Evolutionary conservation across 1,140 invertebrate genomes (phyloP).

Genomic region (Hycleus phaleratus): DNA sequence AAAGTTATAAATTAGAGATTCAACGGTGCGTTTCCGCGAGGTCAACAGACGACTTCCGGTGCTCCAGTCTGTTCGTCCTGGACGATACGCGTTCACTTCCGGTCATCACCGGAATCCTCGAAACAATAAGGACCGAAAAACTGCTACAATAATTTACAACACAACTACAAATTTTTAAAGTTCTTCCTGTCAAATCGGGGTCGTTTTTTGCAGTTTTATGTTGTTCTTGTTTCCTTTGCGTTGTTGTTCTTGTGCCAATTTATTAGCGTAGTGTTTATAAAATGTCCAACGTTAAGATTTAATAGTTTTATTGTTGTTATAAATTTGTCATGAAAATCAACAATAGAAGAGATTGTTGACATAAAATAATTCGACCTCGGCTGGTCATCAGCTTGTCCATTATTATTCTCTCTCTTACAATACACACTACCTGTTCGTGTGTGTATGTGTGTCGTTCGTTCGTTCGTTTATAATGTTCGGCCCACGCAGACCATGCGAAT

Average conservation of each 20-base stretch:
- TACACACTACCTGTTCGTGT: not conserved
- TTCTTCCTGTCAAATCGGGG: too few species aligned
- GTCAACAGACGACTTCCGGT: conserved; percentile 32
- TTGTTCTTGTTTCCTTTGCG: too few species aligned
- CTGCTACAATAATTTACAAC: too few species aligned
- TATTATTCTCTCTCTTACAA: not conserved
- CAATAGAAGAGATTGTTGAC: conserved; percentile 8
- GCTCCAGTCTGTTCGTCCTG: conserved; percentile 18
- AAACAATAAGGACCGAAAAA: not conserved
- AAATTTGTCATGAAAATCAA: not conserved
- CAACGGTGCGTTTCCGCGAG: conserved; percentile 29
- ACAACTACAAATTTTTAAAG: too few species aligned
- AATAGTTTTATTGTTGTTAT: not conserved
- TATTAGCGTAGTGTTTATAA: too few species aligned
- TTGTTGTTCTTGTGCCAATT: too few species aligned
- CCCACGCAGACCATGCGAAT: conserved; percentile 33
- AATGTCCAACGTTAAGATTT: too few species aligned
- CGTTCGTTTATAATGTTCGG: conserved; percentile 2
- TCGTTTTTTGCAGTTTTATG: too few species aligned
- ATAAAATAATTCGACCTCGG: conserved; percentile 13
- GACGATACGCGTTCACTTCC: conserved; percentile 26
- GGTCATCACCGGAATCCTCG: conserved; percentile 20
- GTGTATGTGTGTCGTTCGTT: conserved; percentile 2
- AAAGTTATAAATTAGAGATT: conserved; percentile 21
- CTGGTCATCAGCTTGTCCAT: conserved; percentile 14